Evolutionary conservation across 2,888 invertebrate species (phyloP), one percentile per base, ranked within the genome.

Genomic region (Onthophagus sagittarius): DNA sequence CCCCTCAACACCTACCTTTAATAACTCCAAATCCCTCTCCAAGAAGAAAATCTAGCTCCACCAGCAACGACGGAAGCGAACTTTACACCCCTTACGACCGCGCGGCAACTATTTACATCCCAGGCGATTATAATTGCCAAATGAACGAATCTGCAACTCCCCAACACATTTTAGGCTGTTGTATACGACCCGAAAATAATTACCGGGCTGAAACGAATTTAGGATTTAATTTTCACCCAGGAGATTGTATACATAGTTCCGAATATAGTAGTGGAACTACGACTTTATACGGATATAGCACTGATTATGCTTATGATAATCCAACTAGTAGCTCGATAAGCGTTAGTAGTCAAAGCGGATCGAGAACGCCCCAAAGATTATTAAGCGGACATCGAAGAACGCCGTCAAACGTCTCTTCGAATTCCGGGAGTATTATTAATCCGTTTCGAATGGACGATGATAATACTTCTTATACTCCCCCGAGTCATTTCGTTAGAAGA

Each of bases 391-490:
- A 95, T 84, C 89, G 92, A 78, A 88, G 95, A 73, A 94, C 94
- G 0, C 91, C 93, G 0, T 94, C 94, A 0, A 93, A 93, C 80
- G 91, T 94, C 71, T 91, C 90, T 14, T 89, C 88, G 2, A 90
- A 89, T 78, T 88, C 87, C 77, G 88, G 88, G 73, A 88, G 88
- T 74, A 89, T 88, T 78, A 83, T 90, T 31, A 92, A 90, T 83
- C 90, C 90, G 64, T 67, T 31, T 67, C 15, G 67, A 23, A 31
- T 67, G 32, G 67, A 67, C 23, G 67, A 90, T 74, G 92, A 91
- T 77, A 78, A 53, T 3, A 23, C 2, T 31, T 67, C 80, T 81
- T 79, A 82, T 74, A 86, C 86, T 63, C 86, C 87, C 2, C 84
- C 85, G 64, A 53, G 39, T 53, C 87, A 88, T 80, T 87, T 87